Base-by-base conservation (phyloP, 2,888 invertebrate genomes). In the Diabrotica balteata region DNA sequence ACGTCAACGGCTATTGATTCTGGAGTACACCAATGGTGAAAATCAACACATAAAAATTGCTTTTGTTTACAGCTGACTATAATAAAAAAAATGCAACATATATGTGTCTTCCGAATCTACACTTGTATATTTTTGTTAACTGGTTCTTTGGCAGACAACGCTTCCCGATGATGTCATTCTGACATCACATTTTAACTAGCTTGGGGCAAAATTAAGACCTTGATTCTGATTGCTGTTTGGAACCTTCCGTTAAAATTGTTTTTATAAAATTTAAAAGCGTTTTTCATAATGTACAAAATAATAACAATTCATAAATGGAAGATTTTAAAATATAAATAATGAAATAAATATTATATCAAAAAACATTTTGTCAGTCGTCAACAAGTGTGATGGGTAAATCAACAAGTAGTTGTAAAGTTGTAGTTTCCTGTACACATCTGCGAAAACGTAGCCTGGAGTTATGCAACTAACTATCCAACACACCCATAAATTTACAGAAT, bases 161-260 rank as follows among this genome's bases (percentile, higher is more conserved):
- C 82, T 83, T 84, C 83, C 83, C 83, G 84, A 78, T 85, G 85
- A 85, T 85, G 85, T 85, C 85, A 85, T 83, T 75, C 84, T 85
- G 85, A 85, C 84, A 84, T 85, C 85, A 85, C 83, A 84, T 81
- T 82, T 32, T 76, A 79, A 81, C 80, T 80, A 75, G 81, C 83
- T 82, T 79, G 78, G 78, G 78, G 83, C 82, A 77, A 78, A 78
- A 74, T 78, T 78, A 72, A 81, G 83, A 81, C 84, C 84, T 84
- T 84, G 83, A 82, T 83, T 77, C 74, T 76, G 67, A 72, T 73
- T 71, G 71, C 71, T 72, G 72, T 64, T 75, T 73, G 72, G 73
- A 72, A 77, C 74, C 75, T 76, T 72, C 71, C 75, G 69, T 72
- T 76, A 68, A 66, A 66, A 62, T 73, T 73, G 70, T 70, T 66